These are phyloP conservation scores for Pseudobourletiella spinata DNA, from an alignment of 1,140 invertebrate genomes.

Conservation along the genomic window DNA sequence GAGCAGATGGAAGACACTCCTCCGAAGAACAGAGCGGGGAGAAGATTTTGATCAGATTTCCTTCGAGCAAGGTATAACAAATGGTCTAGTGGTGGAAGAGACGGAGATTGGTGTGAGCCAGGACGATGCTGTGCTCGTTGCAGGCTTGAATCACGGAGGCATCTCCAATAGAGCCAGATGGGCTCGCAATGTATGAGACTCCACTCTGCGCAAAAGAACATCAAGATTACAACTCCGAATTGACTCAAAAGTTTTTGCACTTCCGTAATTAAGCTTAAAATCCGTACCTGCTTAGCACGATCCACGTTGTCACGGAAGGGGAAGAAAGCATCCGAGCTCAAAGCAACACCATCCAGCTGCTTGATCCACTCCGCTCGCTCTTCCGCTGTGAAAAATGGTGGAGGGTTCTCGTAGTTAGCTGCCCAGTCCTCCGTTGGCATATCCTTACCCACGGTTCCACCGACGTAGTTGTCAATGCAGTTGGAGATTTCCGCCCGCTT, in stretches of 20 bases:
- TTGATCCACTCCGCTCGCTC: conserved; percentile 72
- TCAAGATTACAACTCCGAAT: too few relatives aligned
- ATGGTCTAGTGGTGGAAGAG: conserved; percentile 97
- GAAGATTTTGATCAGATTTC: neutral
- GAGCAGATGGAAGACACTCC: neutral
- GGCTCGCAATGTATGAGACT: conserved; percentile 84
- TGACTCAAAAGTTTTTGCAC: too few relatives aligned
- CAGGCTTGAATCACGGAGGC: conserved; percentile 82
- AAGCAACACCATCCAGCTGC: conserved; percentile 69
- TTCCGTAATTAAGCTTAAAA: conserved; percentile 12
- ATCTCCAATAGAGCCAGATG: conserved; percentile 89
- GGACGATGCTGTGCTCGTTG: conserved; percentile 77
- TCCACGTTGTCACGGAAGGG: conserved; percentile 97
- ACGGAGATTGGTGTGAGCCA: conserved; percentile 83
- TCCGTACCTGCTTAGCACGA: conserved; percentile 74
- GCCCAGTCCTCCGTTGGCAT: conserved; percentile 60
- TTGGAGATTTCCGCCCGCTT: conserved; percentile 91
- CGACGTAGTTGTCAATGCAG: conserved; percentile 91
- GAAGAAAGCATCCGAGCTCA: conserved; percentile 98
- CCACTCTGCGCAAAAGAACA: conserved; percentile 74
- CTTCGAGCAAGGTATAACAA: conserved; percentile 37
- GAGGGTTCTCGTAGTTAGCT: conserved; percentile 62
- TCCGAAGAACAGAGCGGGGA: neutral
- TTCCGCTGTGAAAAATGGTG: conserved; percentile 53
- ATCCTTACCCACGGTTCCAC: conserved; percentile 74